Evolutionary conservation across 2,113 vertebrate species (phyloP).

Genomic region (Myotis lucifugus): DNA sequence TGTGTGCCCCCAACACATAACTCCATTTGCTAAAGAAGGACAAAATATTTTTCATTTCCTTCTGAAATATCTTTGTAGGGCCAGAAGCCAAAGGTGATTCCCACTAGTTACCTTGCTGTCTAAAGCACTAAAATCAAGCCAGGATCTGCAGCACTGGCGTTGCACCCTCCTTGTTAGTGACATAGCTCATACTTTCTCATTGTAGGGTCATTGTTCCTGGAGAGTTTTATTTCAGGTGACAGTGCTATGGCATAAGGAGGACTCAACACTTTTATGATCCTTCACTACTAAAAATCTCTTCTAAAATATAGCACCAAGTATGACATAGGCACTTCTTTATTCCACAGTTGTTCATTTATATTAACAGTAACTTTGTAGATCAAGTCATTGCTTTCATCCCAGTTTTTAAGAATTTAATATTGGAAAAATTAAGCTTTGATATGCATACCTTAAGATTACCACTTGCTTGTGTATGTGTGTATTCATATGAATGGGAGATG

Average conservation of each 20-base stretch:
- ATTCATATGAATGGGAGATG: neutral
- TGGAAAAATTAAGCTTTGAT: neutral
- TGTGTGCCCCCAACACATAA: conserved; percentile 52
- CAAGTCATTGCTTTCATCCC: neutral
- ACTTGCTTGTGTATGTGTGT: neutral
- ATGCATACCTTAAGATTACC: neutral
- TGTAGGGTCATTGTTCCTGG: neutral
- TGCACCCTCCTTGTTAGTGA: neutral
- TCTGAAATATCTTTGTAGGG: conserved; percentile 64
- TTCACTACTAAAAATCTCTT: neutral
- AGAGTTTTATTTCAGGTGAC: conserved; percentile 44
- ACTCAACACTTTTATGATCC: neutral
- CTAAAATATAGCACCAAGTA: neutral
- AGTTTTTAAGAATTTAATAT: neutral
- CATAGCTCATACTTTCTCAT: neutral
- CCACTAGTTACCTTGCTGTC: conserved; percentile 66
- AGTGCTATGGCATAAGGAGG: neutral
- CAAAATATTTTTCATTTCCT: conserved; percentile 77
- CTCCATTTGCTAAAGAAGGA: conserved; percentile 69
- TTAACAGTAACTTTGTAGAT: neutral
- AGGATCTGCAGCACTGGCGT: conserved; percentile 6
- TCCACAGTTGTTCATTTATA: neutral
- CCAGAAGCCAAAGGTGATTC: conserved; percentile 71
- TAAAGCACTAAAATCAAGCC: conserved; percentile 74
- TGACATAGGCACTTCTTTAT: neutral